These are phyloP conservation scores for Dolichomitus sp. DNA, from an alignment of 2,888 invertebrate genomes.

Conservation along the genomic window DNA sequence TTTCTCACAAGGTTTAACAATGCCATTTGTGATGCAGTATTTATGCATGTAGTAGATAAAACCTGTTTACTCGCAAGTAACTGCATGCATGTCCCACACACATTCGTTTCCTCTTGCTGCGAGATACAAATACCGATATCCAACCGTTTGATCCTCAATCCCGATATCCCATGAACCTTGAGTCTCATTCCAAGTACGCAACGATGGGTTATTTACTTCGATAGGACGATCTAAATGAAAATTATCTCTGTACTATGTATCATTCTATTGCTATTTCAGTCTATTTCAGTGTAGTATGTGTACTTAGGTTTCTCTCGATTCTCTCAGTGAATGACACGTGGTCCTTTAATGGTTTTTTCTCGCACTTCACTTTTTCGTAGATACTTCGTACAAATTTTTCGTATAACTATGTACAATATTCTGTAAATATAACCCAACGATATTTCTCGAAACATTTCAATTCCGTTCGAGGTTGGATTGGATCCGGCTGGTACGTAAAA, in stretches of 20 bases:
- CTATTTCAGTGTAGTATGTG: background rate
- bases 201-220: conserved; percentile 15
- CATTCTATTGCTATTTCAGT: conserved; percentile 41
- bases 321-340: conserved; percentile 22
- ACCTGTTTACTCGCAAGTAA: conserved; percentile 10
- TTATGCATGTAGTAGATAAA: conserved; percentile 12
- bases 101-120: conserved; percentile 5
- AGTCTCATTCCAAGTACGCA: conserved; percentile 30
- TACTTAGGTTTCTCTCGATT: conserved; percentile 12
- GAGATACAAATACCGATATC: conserved; percentile 13
- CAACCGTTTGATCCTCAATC: conserved; percentile 27
- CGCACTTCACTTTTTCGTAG: background rate
- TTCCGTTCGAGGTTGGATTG: conserved; percentile 45
- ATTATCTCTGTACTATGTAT: conserved; percentile 31
- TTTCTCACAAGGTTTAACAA: background rate
- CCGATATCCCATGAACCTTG: conserved; percentile 26
- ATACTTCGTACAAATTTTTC: conserved; percentile 18
- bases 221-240: conserved; percentile 19
- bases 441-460: conserved; percentile 12
- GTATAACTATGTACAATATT: conserved; percentile 24
- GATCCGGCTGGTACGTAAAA: conserved; percentile 56
- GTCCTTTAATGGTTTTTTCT: conserved; percentile 15
- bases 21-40: background rate
- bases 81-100: conserved; percentile 12
- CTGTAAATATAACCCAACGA: conserved; percentile 14